A percentile compares a stretch with the other conserved stretches of the same genome.
These are phyloP conservation scores for Hirudinaria manillensis DNA, from an alignment of 2,888 invertebrate species.

Conservation along the genomic window DNA sequence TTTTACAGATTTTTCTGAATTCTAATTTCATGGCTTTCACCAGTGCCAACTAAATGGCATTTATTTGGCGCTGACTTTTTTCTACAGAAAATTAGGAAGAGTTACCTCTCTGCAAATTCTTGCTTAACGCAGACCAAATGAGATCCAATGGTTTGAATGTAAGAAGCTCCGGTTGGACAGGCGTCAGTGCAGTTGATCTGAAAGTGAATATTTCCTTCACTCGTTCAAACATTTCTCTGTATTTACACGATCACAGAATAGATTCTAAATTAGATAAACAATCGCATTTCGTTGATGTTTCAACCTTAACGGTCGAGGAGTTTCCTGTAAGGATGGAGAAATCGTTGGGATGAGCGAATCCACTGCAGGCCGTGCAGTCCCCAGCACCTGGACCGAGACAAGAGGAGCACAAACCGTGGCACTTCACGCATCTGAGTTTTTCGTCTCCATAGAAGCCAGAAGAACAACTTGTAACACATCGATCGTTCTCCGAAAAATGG, in stretches of 20 bases:
- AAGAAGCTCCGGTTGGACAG: conserved; percentile 62
- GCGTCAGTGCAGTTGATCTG: conserved; percentile 76
- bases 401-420: conserved; percentile 75
- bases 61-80: background rate
- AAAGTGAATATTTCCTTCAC: conserved; percentile 12
- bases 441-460: background rate
- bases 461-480: background rate
- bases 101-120: conserved; percentile 16
- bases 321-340: background rate
- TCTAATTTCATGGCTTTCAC: background rate
- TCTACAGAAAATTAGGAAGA: background rate
- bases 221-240: background rate
- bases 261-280: too few relatives aligned
- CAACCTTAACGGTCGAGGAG: background rate
- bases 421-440: conserved; percentile 62
- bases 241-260: background rate
- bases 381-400: conserved; percentile 45
- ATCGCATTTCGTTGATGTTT: too few relatives aligned
- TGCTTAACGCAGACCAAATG: conserved; percentile 25
- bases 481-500: background rate
- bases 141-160: conserved; percentile 5
- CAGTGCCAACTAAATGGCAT: background rate
- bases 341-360: background rate
- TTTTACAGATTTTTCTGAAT: background rate
- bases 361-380: conserved; percentile 42